Base-by-base conservation (phyloP, 2,888 invertebrate genomes). In the Eupithecia inturbata region DNA sequence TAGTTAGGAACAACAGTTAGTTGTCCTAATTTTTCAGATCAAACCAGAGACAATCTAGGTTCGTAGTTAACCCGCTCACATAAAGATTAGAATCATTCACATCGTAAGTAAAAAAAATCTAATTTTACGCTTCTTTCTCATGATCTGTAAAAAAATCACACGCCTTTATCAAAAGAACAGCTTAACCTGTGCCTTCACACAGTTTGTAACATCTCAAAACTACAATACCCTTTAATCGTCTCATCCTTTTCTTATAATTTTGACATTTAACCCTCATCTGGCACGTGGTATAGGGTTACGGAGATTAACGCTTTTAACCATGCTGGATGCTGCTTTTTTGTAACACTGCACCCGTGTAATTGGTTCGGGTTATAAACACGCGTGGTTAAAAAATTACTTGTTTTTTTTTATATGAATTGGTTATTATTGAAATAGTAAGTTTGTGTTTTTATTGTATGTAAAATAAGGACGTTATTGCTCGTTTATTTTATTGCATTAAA, bases 261-360 rank as follows among this genome's bases (percentile, higher is more conserved):
- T 78, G 79, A 77, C 80, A 80, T 84, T 88, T 86, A 89, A 90
- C 91, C 90, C 90, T 88, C 87, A 87, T 86, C 86, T 85, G 86
- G 91, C 93, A 91, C 92, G 92, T 91, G 92, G 87, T 88, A 82
- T 83, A 70, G 87, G 87, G 89, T 89, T 89, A 86, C 78, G 81
- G 73, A 83, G 84, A 86, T 88, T 85, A 84, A 82, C 83, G 82
- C 83, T 84, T 85, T 89, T 91, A 92, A 92, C 92, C 91, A 91
- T 87, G 83, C n/a, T 84, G 87, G 92, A 93, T 90, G 92, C 91
- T 92, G 92, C 12, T 72, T 80, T 83, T 84, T 83, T 36, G 57
- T 57, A 1, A 5, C 57, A 57, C 33, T 66, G 39, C 36, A 36
- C 64, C 68, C 49, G n/a, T 68, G 60, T 68, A 68, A n/a, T 22